Evolutionary conservation across 2,113 vertebrate species (phyloP).

Genomic region (Progne subis): DNA sequence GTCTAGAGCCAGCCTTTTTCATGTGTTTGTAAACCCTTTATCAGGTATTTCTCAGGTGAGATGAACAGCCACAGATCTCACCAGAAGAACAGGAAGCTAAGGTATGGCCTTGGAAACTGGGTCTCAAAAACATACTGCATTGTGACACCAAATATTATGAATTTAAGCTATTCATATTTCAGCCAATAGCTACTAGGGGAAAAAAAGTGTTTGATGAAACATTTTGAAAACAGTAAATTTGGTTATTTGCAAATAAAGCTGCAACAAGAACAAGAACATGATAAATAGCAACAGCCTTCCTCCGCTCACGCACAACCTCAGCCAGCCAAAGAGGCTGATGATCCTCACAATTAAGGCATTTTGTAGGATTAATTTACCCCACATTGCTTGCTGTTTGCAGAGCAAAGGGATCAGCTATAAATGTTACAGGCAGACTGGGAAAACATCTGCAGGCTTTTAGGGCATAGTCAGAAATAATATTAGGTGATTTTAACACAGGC

Average conservation of each 20-base stretch:
- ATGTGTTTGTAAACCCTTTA: not conserved
- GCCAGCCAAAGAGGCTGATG: not conserved
- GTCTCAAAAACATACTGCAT: not conserved
- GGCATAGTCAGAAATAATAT: constrained; percentile 42
- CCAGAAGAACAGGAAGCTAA: not conserved
- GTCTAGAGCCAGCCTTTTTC: not conserved
- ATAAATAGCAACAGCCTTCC: not conserved
- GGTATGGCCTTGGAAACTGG: not conserved
- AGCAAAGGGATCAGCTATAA: constrained; percentile 56
- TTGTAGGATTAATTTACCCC: constrained; percentile 21
- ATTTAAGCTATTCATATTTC: not conserved
- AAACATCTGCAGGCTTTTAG: constrained; percentile 66
- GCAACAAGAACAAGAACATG: not conserved
- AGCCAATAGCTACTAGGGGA: not conserved
- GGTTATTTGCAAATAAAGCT: not conserved
- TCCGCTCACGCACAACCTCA: not conserved
- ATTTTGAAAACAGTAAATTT: not conserved
- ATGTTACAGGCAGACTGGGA: constrained; percentile 53
- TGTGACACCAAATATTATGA: not conserved
- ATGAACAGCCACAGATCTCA: not conserved
- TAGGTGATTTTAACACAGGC: not conserved
- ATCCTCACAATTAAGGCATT: constrained; percentile 3
- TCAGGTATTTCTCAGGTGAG: not conserved
- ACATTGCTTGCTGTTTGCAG: constrained; percentile 25
- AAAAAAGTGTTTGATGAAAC: not conserved